Evolutionary conservation across 2,888 invertebrate species (phyloP).

Genomic region (Drosophila mayaguana): DNA sequence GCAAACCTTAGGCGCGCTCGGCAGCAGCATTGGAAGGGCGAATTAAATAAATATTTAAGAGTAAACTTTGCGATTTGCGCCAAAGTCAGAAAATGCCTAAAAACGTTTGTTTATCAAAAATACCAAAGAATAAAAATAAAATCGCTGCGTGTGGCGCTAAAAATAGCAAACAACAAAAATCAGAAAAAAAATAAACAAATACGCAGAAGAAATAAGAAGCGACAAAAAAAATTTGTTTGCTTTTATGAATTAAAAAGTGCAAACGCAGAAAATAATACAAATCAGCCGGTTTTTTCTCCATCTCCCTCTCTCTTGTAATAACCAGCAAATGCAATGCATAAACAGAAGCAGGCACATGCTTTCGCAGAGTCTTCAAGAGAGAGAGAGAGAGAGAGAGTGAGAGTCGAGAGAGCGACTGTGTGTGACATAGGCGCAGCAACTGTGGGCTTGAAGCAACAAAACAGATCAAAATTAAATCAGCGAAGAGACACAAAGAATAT

Average conservation of each 20-base stretch:
- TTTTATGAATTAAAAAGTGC: constrained; percentile 55
- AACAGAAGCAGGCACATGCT: constrained; percentile 4
- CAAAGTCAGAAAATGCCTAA: constrained; percentile 22
- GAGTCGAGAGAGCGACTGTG: not conserved
- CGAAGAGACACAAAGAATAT: constrained; percentile 16
- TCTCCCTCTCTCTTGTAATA: constrained; percentile 33
- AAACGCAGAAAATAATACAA: constrained; percentile 29
- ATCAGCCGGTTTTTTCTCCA: constrained; percentile 39
- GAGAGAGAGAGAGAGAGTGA: not conserved
- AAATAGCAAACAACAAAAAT: constrained; percentile 53
- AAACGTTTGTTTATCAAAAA: constrained; percentile 52
- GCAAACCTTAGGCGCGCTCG: constrained; percentile 25
- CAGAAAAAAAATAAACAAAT: constrained; percentile 29
- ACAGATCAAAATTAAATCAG: constrained; percentile 44
- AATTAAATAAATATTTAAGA: constrained; percentile 39
- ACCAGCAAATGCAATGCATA: constrained; percentile 34
- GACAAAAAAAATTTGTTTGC: constrained; percentile 31
- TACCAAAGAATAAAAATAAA: constrained; percentile 28
- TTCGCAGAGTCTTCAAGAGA: not conserved
- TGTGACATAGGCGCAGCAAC: constrained; percentile 16
- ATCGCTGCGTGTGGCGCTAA: constrained; percentile 64
- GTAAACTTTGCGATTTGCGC: too few relatives aligned
- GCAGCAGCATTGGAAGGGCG: not conserved
- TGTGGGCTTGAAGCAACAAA: constrained; percentile 1
- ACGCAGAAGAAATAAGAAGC: constrained; percentile 30